Conservation (phyloP, 2,797 vertebrate species). For the Leuciscus waleckii region DNA sequence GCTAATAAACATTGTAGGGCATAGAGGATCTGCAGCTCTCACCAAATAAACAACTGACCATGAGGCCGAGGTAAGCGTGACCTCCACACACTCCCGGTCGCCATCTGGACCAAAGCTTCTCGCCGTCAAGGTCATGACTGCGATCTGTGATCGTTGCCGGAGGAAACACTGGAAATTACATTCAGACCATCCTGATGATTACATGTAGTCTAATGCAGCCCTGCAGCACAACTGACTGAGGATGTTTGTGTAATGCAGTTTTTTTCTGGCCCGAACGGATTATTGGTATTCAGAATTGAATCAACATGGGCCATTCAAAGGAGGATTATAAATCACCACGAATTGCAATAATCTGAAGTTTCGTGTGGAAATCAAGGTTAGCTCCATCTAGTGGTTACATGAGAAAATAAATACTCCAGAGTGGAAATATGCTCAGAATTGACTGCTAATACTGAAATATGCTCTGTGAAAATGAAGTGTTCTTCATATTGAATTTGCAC, state of each 20-base stretch:
- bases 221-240: constrained; percentile 39
- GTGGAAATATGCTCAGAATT: not conserved
- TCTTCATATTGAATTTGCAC: not conserved
- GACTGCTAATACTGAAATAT: not conserved
- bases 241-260: constrained; percentile 55
- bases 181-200: constrained; percentile 38
- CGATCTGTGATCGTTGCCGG: constrained; percentile 20
- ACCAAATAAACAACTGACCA: constrained; percentile 48
- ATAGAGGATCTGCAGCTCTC: constrained; percentile 27
- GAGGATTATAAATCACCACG: not conserved
- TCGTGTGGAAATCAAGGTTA: constrained; percentile 50
- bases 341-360: not conserved
- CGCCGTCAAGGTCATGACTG: constrained; percentile 15
- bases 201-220: constrained; percentile 29
- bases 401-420: not conserved
- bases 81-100: not conserved
- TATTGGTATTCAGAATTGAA: not conserved
- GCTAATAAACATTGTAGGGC: constrained; percentile 34
- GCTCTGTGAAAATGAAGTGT: not conserved
- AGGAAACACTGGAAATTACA: constrained; percentile 38
- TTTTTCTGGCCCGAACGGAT: not conserved
- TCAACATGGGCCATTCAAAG: not conserved
- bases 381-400: constrained; percentile 50
- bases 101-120: constrained; percentile 17
- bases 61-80: constrained; percentile 42